Percentiles rank a stretch among this genome's conserved stretches.
phyloP scores from a whole-genome alignment of 2,113 vertebrate species.

The Calyptommatus sinebrachiatus region DNA sequence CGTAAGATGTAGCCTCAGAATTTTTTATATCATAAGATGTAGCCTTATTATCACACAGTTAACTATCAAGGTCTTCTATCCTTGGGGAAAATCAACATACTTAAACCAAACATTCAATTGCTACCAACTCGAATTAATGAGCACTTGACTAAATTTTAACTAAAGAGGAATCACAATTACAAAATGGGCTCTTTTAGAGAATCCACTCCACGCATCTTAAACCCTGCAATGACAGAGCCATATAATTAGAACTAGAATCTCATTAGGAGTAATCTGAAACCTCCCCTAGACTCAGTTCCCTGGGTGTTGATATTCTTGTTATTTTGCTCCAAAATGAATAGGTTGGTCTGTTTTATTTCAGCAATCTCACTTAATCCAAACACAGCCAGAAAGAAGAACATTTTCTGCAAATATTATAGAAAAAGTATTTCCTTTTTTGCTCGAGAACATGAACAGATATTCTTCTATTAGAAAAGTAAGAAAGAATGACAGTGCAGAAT shows the following conservation, averaged over 20 bases:
- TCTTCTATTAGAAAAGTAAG: background rate
- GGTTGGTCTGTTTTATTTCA: background rate
- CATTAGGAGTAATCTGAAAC: conserved; percentile 7
- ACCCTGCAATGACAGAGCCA: background rate
- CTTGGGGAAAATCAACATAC: background rate
- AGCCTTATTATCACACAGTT: background rate
- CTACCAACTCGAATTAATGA: background rate
- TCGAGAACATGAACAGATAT: background rate
- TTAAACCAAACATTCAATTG: background rate
- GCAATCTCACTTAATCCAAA: background rate
- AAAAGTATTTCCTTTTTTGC: background rate
- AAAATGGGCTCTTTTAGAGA: background rate
- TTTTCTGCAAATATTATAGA: background rate
- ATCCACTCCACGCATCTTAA: background rate
- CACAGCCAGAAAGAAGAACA: background rate
- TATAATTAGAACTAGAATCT: conserved; percentile 11
- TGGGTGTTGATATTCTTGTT: background rate
- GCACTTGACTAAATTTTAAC: background rate
- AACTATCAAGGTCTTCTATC: background rate
- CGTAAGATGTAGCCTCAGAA: no score
- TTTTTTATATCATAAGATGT: no score
- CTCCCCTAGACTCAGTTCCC: background rate
- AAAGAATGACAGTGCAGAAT: background rate
- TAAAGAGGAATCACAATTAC: background rate
- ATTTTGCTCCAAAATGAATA: background rate